Conservation (phyloP, 2,797 vertebrate species). For the Lepidocolaptes lacrymiger region DNA sequence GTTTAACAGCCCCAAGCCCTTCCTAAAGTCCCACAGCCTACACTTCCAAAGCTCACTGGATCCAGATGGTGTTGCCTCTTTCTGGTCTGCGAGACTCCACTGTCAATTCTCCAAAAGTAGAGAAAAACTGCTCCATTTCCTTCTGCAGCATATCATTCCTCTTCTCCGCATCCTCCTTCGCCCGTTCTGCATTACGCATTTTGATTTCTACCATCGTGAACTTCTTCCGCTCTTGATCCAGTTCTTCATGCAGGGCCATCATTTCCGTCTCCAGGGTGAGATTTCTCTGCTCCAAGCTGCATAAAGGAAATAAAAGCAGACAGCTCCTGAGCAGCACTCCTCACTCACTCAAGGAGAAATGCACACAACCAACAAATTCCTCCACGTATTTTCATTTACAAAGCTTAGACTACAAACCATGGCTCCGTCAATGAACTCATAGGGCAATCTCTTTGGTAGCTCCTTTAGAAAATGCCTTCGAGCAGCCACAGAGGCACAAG, state of each 20-base stretch:
- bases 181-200: constrained; percentile 95
- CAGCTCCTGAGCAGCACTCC: not conserved
- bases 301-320: not conserved
- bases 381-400: not conserved
- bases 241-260: constrained; percentile 90
- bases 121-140: constrained; percentile 99
- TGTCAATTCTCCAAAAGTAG: constrained; percentile 95
- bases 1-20: not conserved
- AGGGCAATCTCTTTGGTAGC: not conserved
- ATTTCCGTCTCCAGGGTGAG: constrained; percentile 92
- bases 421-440: not conserved
- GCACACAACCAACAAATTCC: not conserved
- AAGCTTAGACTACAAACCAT: not conserved
- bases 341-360: not conserved
- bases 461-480: not conserved
- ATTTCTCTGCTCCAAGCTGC: constrained; percentile 93
- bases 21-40: constrained; percentile 45
- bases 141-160: constrained; percentile 97
- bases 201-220: constrained; percentile 99
- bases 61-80: constrained; percentile 94
- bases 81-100: constrained; percentile 88
- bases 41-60: constrained; percentile 82
- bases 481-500: not conserved
- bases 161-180: constrained; percentile 95
- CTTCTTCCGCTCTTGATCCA: constrained; percentile 98